Percentiles rank a stretch among this genome's conserved stretches.
These are phyloP conservation scores for Poeciliopsis gracilis DNA, from an alignment of 2,797 vertebrate genomes.

Conservation along the genomic window DNA sequence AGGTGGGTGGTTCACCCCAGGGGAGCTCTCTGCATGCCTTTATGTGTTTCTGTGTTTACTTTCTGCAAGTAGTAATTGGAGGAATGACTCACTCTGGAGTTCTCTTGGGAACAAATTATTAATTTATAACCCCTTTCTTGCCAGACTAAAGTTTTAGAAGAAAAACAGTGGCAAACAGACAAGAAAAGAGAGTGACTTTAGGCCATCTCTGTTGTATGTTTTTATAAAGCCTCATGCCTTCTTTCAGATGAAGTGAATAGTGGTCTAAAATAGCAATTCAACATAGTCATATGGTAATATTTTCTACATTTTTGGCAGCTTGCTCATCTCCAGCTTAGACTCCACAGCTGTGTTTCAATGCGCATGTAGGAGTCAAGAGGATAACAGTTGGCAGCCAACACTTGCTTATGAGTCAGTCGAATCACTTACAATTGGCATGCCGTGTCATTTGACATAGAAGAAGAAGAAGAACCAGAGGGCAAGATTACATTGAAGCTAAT, in stretches of 20 bases:
- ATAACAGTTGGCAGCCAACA: conserved; percentile 59
- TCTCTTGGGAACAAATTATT: conserved; percentile 72
- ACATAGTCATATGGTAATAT: conserved; percentile 9
- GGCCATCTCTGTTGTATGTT: conserved; percentile 26
- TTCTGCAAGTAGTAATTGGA: conserved; percentile 67
- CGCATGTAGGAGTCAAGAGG: conserved; percentile 43
- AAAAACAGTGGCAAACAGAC: conserved; percentile 35
- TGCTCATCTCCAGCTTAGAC: conserved; percentile 15
- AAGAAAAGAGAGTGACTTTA: conserved; percentile 28
- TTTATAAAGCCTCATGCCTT: conserved; percentile 26
- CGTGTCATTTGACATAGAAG: conserved; percentile 51
- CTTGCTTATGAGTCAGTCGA: conserved; percentile 77
- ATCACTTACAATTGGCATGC: conserved; percentile 71
- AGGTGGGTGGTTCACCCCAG: conserved; percentile 33
- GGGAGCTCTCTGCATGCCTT: conserved; percentile 52
- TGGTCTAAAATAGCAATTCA: conserved; percentile 15
- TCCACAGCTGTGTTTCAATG: conserved; percentile 32
- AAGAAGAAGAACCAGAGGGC: conserved; percentile 11
- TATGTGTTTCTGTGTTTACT: conserved; percentile 62
- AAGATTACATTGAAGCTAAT: conserved; percentile 29
- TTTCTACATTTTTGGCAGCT: conserved; percentile 13
- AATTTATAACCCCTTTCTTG: conserved; percentile 53
- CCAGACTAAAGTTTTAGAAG: conserved; percentile 48
- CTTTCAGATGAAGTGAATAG: conserved; percentile 8
- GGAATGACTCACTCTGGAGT: conserved; percentile 60